Percentiles rank a stretch among this genome's conserved stretches.
phyloP scores from a whole-genome alignment of 2,888 invertebrate genomes.

The Drosophila koepferae region DNA sequence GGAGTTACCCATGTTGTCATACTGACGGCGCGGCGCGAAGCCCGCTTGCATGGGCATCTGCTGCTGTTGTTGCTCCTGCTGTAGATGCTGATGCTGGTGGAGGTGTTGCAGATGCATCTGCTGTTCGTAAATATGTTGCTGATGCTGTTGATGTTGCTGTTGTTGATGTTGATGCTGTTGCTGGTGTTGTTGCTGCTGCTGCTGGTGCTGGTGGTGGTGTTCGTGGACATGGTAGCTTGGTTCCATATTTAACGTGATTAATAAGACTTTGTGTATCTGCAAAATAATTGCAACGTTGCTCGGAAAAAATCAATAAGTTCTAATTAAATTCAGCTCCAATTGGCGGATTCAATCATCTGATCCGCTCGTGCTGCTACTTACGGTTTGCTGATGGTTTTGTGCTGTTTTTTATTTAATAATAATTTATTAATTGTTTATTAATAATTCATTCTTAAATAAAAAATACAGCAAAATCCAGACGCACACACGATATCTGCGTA shows the following conservation, averaged over 20 bases:
- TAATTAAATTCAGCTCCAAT: not conserved
- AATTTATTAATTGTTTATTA: conserved; percentile 79
- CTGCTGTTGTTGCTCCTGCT: conserved; percentile 38
- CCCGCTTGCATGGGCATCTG: conserved; percentile 72
- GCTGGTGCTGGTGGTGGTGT: conserved; percentile 41
- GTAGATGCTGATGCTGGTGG: conserved; percentile 34
- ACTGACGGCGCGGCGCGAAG: conserved; percentile 83
- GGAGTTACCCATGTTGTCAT: conserved; percentile 68
- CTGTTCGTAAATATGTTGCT: conserved; percentile 9
- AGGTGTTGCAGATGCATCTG: conserved; percentile 29
- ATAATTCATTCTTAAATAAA: conserved; percentile 84
- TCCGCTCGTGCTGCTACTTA: conserved; percentile 41
- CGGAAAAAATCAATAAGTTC: conserved; percentile 53
- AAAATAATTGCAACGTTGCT: conserved; percentile 37
- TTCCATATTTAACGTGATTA: conserved; percentile 58
- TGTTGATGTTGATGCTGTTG: conserved; percentile 13
- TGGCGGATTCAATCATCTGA: not conserved
- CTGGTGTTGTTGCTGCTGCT: conserved; percentile 34
- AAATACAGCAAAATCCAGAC: conserved; percentile 83
- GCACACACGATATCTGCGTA: conserved; percentile 62
- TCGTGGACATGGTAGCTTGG: conserved; percentile 49
- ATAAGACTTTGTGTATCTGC: conserved; percentile 55
- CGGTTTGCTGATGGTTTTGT: conserved; percentile 74
- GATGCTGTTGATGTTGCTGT: not conserved
- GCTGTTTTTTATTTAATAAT: conserved; percentile 84